Evolutionary conservation across 2,113 vertebrate species (phyloP).

Genomic region (Rhinopomastus cyanomelas): DNA sequence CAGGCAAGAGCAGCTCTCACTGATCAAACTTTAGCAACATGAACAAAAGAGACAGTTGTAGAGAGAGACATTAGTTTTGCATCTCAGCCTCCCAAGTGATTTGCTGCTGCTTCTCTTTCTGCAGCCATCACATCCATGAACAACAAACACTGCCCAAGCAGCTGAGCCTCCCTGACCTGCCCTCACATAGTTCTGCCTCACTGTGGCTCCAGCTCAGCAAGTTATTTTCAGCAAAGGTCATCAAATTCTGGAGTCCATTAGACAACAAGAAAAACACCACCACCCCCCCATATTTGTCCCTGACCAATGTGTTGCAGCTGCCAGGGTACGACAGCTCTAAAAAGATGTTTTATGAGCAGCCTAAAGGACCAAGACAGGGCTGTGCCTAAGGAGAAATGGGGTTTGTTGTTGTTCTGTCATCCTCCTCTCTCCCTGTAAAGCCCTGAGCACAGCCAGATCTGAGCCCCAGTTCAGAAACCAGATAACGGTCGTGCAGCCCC

Average conservation of each 20-base stretch:
- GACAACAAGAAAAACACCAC: background rate
- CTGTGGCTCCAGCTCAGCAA: background rate
- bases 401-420: background rate
- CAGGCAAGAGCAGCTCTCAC: background rate
- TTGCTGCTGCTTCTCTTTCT: background rate
- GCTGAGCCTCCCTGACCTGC: background rate
- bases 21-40: background rate
- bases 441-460: background rate
- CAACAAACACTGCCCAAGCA: background rate
- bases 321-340: background rate
- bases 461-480: background rate
- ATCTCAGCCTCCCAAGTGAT: background rate
- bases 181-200: slow-evolving; percentile 26
- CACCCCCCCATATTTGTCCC: background rate
- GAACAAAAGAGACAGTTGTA: too few relatives aligned
- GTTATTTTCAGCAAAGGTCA: slow-evolving; percentile 50
- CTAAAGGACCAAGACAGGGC: background rate
- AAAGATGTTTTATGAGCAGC: background rate
- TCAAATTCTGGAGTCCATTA: background rate
- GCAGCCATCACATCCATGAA: background rate
- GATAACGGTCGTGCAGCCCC: background rate
- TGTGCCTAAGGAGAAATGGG: background rate
- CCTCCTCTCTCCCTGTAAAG: background rate
- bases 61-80: background rate
- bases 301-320: background rate